Percentiles rank a stretch among this genome's conserved stretches.
These are phyloP conservation scores for Caerostris extrusa DNA, from an alignment of 1,140 invertebrate genomes.

Conservation along the genomic window DNA sequence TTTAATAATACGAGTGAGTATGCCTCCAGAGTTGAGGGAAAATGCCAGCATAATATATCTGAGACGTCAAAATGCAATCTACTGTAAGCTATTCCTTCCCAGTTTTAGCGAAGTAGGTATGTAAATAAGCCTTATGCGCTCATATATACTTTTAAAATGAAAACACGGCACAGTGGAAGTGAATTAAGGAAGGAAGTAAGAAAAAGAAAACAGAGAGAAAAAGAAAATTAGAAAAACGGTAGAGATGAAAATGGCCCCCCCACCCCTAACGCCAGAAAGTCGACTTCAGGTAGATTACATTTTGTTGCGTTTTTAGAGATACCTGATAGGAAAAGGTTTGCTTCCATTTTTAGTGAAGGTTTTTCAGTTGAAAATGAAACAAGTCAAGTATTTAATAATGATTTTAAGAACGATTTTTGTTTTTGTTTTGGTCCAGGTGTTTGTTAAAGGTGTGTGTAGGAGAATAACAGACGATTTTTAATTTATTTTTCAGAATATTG, in stretches of 20 bases:
- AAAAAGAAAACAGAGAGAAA: neutral
- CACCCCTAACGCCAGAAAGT: constrained; percentile 18
- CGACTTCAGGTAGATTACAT: constrained; percentile 50
- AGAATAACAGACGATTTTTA: no score
- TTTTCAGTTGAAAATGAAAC: neutral
- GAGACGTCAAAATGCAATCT: constrained; percentile 49
- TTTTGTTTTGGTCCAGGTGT: no score
- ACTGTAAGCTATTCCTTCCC: constrained; percentile 42
- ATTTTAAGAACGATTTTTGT: neutral
- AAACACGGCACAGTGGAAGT: neutral
- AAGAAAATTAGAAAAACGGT: constrained; percentile 36
- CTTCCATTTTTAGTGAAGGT: neutral
- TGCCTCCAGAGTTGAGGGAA: neutral
- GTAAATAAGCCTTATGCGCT: constrained; percentile 22
- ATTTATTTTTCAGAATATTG: no score
- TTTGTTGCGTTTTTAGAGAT: constrained; percentile 26
- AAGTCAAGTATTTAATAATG: neutral
- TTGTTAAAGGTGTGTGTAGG: no score
- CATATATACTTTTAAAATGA: neutral
- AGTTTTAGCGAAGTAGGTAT: neutral
- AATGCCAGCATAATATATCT: constrained; percentile 6
- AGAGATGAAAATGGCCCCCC: neutral
- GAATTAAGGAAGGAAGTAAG: neutral
- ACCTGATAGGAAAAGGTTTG: neutral
- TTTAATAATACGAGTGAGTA: constrained; percentile 51